These are phyloP conservation scores for Anabacerthia variegaticeps DNA, from an alignment of 2,797 vertebrate genomes.

Conservation along the genomic window DNA sequence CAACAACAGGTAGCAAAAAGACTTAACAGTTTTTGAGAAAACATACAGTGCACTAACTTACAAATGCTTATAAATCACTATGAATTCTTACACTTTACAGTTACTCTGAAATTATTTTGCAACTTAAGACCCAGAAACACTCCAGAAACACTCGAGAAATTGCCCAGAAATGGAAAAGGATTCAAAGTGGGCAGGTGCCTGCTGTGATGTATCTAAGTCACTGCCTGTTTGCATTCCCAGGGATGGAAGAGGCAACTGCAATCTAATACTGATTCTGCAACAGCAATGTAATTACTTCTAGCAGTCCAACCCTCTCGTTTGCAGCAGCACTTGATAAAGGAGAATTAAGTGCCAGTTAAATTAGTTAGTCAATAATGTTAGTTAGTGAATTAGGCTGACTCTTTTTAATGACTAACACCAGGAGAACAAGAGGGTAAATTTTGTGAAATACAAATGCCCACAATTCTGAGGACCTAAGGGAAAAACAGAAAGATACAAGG, in stretches of 20 bases:
- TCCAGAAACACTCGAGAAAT: background rate
- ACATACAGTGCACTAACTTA: background rate
- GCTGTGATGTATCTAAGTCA: background rate
- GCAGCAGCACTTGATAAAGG: background rate
- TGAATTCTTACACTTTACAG: background rate
- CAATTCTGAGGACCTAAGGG: background rate
- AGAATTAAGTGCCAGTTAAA: background rate
- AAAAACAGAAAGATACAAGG: background rate
- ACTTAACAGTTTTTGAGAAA: background rate
- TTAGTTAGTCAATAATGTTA: background rate
- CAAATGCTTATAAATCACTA: background rate
- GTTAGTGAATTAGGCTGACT: background rate
- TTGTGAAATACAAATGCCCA: background rate
- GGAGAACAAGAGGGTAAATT: background rate
- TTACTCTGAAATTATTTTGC: background rate
- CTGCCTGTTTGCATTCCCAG: background rate
- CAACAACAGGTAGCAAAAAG: background rate
- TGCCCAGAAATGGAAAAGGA: background rate
- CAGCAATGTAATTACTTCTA: background rate
- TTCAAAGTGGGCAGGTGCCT: background rate
- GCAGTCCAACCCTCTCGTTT: background rate
- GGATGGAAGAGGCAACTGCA: background rate
- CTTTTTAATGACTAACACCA: background rate
- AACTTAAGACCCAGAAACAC: background rate
- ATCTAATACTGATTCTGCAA: background rate